Evolutionary conservation across 2,113 vertebrate genomes (phyloP).

Genomic region (Cyprinus carpio): DNA sequence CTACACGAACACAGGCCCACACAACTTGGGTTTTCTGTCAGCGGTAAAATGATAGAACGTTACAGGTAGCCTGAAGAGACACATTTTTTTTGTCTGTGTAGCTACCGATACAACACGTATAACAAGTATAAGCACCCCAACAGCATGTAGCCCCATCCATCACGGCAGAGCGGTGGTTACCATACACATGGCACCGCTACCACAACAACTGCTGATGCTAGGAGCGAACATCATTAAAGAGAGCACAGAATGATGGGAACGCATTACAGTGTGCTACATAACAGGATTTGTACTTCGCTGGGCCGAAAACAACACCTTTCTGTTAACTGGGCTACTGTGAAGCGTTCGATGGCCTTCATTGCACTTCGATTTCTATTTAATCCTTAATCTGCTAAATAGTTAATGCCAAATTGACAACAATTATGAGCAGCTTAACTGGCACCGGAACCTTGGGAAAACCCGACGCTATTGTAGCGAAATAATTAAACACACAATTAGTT

Average conservation of each 20-base stretch:
- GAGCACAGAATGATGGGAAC: constrained; percentile 39
- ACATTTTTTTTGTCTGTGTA: constrained; percentile 47
- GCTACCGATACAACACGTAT: constrained; percentile 48
- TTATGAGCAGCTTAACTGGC: constrained; percentile 62
- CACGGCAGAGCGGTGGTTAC: constrained; percentile 38
- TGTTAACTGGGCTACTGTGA: constrained; percentile 28
- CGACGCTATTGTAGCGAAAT: constrained; percentile 56
- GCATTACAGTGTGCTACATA: constrained; percentile 43
- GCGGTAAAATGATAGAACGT: constrained; percentile 47
- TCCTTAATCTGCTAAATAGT: constrained; percentile 65
- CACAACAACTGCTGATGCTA: constrained; percentile 42
- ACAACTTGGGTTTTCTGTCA: constrained; percentile 46
- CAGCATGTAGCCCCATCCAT: constrained; percentile 40
- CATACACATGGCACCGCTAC: constrained; percentile 2
- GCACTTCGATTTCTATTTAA: constrained; percentile 51
- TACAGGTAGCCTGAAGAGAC: constrained; percentile 40
- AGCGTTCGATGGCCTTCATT: constrained; percentile 48
- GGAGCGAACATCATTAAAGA: constrained; percentile 47
- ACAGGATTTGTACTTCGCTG: constrained; percentile 44
- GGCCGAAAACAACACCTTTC: constrained; percentile 45
- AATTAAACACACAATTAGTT: constrained; percentile 69
- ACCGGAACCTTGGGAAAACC: constrained; percentile 56
- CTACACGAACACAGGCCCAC: constrained; percentile 8
- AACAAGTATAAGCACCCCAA: constrained; percentile 40
- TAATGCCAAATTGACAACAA: constrained; percentile 66